Evolutionary conservation across 2,888 invertebrate genomes (phyloP).

Genomic region (Torymus auratus): DNA sequence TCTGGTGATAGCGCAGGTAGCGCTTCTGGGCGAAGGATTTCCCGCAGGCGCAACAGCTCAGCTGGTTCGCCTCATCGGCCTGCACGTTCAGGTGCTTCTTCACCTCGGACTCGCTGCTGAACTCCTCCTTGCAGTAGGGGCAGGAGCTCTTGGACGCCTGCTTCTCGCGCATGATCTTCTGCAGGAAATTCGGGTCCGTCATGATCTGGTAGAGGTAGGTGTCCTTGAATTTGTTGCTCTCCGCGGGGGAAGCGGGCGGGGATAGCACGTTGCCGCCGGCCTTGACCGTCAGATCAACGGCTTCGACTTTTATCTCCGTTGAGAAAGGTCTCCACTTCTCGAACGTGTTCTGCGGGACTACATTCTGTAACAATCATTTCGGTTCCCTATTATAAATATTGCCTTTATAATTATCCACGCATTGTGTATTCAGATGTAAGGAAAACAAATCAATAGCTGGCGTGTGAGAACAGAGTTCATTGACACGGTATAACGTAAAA

Average conservation of each 20-base stretch:
- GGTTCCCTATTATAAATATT: background rate
- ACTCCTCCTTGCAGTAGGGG: constrained; percentile 69
- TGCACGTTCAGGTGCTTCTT: constrained; percentile 66
- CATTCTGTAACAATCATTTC: constrained; percentile 12
- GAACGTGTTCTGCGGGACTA: constrained; percentile 21
- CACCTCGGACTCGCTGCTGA: constrained; percentile 64
- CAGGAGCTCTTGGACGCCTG: constrained; percentile 59
- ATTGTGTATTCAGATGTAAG: background rate
- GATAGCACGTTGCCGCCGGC: background rate
- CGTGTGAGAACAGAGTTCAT: background rate
- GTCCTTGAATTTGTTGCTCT: constrained; percentile 63
- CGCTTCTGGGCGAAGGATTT: constrained; percentile 71
- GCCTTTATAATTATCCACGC: background rate
- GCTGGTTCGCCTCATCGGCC: constrained; percentile 65
- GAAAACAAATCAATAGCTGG: background rate
- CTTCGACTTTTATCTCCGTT: constrained; percentile 32
- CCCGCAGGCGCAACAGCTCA: constrained; percentile 71
- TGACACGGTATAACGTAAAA: constrained; percentile 22
- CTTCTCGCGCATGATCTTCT: constrained; percentile 59
- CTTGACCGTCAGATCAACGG: constrained; percentile 45
- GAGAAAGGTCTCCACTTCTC: constrained; percentile 48
- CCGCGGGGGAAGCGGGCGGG: background rate
- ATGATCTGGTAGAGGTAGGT: constrained; percentile 72
- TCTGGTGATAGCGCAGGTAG: constrained; percentile 71
- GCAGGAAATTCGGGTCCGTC: constrained; percentile 70